Base-by-base conservation (phyloP, 2,797 vertebrate species). In the Eidolon dupreanum region DNA sequence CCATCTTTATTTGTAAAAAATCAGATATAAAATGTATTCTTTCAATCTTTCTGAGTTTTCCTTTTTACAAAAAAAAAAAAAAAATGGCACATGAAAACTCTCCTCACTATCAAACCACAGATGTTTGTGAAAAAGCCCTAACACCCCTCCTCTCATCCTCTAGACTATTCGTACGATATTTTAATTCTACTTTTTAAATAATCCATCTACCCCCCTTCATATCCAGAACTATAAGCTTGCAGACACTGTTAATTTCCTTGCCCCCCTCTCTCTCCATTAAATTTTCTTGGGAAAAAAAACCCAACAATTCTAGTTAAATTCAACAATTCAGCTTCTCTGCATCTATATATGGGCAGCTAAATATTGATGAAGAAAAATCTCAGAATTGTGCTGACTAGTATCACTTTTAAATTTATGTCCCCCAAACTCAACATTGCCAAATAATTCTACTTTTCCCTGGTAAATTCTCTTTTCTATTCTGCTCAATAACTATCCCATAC, bases 401-500 rank as follows among this genome's bases (percentile, higher is more conserved):
- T 65, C n/a, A 88, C 28, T 57, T 90, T 90, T 70, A 81, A 90
- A 77, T 86, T 59, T 93, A 36, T 73, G 74, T 22, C 6, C 38
- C 26, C 6, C 8, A 87, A 92, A 77, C 8, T 61, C 55, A 87
- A 46, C 63, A 73, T 19, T 53, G 22, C 41, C 70, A 88, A 85
- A 26, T 89, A 63, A 79, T 46, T 85, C 49, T 86, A 53, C 28
- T 82, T 55, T 78, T 94, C 33, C 20, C 53, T 75, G 9, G 53
- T 26, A 71, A 84, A 61, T 81, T 90, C 31, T 89, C 59, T 77
- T 95, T 94, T 82, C 79, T 92, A 28, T 31, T 81, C 15, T 65
- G 38, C 33, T 53, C 85, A 86, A 43, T 59, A 79, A 82, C 5
- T 79, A 33, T 65, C 90, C 81, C 41, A 65, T 19, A 74, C 5